These are phyloP conservation scores for Hydrolagus affinis DNA, from an alignment of 2,113 vertebrate species.

Conservation along the genomic window DNA sequence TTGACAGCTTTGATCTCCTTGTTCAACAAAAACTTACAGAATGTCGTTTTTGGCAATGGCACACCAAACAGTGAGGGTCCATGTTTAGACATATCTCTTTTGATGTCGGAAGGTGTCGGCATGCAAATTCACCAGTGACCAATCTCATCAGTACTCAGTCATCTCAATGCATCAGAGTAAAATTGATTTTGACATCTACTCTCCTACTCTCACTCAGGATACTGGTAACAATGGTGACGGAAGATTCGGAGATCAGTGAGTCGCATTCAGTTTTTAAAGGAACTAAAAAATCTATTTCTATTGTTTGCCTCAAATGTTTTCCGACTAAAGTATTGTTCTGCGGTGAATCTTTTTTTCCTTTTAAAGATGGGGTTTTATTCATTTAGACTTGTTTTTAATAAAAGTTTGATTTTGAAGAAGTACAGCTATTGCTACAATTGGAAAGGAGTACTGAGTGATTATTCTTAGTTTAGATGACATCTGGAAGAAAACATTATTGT, in stretches of 20 bases:
- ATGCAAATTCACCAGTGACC: not conserved
- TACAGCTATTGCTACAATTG: not conserved
- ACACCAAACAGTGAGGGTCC: too few species aligned
- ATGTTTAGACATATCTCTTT: too few species aligned
- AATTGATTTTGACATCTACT: not conserved
- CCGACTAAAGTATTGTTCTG: not conserved
- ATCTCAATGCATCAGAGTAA: not conserved
- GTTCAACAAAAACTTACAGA: too few species aligned
- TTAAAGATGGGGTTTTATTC: not conserved
- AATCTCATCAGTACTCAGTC: not conserved
- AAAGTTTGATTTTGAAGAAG: conserved; percentile 8
- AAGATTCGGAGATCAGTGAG: not conserved
- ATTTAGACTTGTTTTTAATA: not conserved
- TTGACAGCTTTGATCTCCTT: too few species aligned
- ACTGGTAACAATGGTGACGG: not conserved
- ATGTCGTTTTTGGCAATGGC: too few species aligned
- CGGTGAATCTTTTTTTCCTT: not conserved
- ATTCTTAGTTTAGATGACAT: not conserved
- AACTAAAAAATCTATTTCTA: not conserved
- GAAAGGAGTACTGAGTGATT: not conserved
- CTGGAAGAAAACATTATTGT: not conserved
- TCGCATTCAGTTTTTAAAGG: not conserved
- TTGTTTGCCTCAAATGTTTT: not conserved
- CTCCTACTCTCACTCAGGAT: not conserved
- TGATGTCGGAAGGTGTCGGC: not conserved